Evolutionary conservation across 2,797 vertebrate species (phyloP).

Genomic region (Psittacula derbiana): DNA sequence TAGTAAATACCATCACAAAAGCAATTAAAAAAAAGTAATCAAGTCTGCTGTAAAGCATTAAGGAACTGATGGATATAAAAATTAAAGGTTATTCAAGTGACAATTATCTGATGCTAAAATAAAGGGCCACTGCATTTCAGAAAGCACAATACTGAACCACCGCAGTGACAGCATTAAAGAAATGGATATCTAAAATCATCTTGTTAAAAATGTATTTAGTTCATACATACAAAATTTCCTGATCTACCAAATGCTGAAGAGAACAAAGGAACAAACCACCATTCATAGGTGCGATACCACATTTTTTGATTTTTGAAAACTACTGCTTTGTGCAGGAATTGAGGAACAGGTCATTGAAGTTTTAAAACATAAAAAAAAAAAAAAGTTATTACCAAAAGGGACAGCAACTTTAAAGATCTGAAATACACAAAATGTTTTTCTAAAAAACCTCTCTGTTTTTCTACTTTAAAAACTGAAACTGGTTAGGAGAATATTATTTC

Average conservation of each 20-base stretch:
- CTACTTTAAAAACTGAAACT: constrained; percentile 59
- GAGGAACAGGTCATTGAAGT: not conserved
- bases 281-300: not conserved
- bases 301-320: not conserved
- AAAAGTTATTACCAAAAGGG: not conserved
- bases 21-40: not conserved
- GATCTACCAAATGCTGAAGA: not conserved
- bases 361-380: not conserved
- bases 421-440: constrained; percentile 21
- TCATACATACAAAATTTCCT: not conserved
- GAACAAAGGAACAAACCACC: not conserved
- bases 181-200: not conserved
- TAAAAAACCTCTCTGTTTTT: constrained; percentile 54
- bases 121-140: not conserved
- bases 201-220: not conserved
- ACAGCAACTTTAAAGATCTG: constrained; percentile 2
- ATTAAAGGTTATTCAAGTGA: not conserved
- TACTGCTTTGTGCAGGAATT: not conserved
- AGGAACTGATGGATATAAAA: not conserved
- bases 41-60: not conserved
- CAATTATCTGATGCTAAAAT: not conserved
- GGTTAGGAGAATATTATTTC: constrained; percentile 59
- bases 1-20: not conserved
- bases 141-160: not conserved
- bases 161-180: not conserved